Evolutionary conservation across 2,113 vertebrate species (phyloP).

Genomic region (Peromyscus maniculatus): DNA sequence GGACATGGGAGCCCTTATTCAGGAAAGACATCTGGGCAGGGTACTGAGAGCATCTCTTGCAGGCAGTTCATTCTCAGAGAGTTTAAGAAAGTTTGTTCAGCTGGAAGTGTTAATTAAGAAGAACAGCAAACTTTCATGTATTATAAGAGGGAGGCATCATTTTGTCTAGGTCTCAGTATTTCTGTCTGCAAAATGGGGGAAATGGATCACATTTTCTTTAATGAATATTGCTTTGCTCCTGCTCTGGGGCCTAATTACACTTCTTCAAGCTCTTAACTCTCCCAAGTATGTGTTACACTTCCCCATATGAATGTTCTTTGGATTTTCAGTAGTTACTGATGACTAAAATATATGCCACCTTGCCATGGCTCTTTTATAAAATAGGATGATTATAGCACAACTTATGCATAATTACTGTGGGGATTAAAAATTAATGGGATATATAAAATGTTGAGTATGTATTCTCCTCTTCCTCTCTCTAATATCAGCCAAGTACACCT

Average conservation of each 20-base stretch:
- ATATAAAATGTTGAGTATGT: neutral
- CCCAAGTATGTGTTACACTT: neutral
- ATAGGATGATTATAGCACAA: neutral
- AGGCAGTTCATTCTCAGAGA: neutral
- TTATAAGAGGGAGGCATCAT: neutral
- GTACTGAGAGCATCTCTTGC: neutral
- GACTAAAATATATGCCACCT: neutral
- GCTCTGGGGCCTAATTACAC: neutral
- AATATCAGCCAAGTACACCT: neutral
- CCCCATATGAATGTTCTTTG: neutral
- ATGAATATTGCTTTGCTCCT: neutral
- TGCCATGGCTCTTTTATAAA: neutral
- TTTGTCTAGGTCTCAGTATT: neutral
- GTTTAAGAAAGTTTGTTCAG: neutral
- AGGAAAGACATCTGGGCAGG: neutral
- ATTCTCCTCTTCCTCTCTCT: neutral
- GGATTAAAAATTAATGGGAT: neutral
- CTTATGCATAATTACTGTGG: neutral
- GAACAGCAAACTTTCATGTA: neutral
- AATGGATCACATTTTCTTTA: neutral
- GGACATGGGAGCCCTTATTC: no score
- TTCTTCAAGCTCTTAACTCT: neutral
- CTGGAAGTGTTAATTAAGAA: neutral
- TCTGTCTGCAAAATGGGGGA: neutral
- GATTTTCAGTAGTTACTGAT: neutral